Conservation (phyloP, 2,113 vertebrate genomes). For the Neomonachus schauinslandi region DNA sequence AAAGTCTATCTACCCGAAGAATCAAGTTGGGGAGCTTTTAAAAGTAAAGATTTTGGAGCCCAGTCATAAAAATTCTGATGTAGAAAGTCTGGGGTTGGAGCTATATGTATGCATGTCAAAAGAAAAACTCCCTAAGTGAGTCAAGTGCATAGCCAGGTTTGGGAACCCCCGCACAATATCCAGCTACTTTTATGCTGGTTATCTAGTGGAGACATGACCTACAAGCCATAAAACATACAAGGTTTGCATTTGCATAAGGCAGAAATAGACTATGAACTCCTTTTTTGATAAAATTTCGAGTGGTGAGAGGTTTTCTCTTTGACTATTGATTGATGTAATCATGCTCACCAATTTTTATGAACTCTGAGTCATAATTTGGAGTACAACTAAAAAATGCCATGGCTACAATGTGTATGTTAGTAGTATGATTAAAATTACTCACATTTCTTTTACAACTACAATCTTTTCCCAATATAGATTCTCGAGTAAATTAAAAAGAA, state of each 20-base stretch:
- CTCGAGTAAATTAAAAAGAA: constrained; percentile 9
- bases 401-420: background rate
- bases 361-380: background rate
- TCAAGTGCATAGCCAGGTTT: background rate
- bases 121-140: background rate
- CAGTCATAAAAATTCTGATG: background rate
- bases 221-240: background rate
- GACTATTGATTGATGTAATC: background rate
- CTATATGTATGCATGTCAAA: background rate
- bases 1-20: constrained; percentile 10
- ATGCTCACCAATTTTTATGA: background rate
- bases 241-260: background rate
- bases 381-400: background rate
- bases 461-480: background rate
- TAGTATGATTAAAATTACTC: constrained; percentile 41
- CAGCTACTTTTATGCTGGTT: background rate
- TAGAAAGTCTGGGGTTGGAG: background rate
- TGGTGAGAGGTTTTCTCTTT: background rate
- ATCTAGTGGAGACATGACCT: background rate
- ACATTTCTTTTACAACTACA: background rate
- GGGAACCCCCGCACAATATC: background rate
- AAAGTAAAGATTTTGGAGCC: background rate
- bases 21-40: background rate
- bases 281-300: constrained; percentile 31
- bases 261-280: background rate